A percentile compares a stretch with the other conserved stretches of the same genome.
Evolutionary conservation across 2,888 invertebrate species (phyloP).

Genomic region (Xylota segnis): DNA sequence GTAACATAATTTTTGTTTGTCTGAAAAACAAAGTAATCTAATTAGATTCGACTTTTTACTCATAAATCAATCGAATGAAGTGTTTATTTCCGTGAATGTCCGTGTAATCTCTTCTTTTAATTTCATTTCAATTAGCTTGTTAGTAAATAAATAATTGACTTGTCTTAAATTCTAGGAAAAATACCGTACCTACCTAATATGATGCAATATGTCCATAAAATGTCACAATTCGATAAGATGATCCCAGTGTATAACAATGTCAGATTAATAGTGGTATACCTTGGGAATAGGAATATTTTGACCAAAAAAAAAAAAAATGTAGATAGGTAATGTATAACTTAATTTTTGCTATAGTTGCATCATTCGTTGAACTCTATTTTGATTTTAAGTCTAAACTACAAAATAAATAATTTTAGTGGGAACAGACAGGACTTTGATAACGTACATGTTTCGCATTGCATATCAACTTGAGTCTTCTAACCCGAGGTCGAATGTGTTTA

Average conservation of each 20-base stretch:
- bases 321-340: constrained; percentile 8
- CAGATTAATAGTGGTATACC: constrained; percentile 20
- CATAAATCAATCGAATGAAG: not conserved
- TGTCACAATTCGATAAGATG: constrained; percentile 39
- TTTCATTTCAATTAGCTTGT: not conserved
- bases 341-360: constrained; percentile 14
- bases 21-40: not conserved
- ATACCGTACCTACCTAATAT: not conserved
- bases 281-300: constrained; percentile 10
- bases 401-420: not conserved
- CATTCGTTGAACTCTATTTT: not conserved
- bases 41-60: not conserved
- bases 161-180: not conserved
- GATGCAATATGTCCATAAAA: constrained; percentile 48
- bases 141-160: not conserved
- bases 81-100: not conserved
- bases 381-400: not conserved
- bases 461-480: not conserved
- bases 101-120: constrained; percentile 3
- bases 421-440: not conserved
- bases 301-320: not conserved
- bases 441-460: not conserved
- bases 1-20: not conserved
- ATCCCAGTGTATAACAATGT: constrained; percentile 6
- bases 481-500: not conserved